Evolutionary conservation across 1,140 invertebrate genomes (phyloP).

Genomic region (Mycetomoellerius zeteki): DNA sequence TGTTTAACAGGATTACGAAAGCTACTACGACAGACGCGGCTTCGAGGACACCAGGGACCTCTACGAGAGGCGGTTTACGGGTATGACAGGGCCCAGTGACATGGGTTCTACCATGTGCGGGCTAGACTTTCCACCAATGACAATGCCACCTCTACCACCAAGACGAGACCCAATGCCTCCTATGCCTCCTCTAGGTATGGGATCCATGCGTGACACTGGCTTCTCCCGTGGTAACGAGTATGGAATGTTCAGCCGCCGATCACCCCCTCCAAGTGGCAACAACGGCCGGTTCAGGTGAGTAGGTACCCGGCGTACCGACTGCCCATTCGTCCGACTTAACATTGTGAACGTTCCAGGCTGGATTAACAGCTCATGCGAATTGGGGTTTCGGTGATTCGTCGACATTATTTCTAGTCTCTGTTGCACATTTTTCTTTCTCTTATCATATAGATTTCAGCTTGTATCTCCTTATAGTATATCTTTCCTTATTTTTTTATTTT

Average conservation of each 20-base stretch:
- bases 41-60: constrained; percentile 93
- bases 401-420: constrained; percentile 66
- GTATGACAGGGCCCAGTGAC: constrained; percentile 88
- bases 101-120: constrained; percentile 88
- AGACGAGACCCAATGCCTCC: constrained; percentile 90
- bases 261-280: constrained; percentile 89
- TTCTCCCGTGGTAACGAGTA: constrained; percentile 89
- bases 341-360: constrained; percentile 84
- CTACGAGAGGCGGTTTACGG: constrained; percentile 92
- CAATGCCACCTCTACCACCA: constrained; percentile 89
- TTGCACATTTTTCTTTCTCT: constrained; percentile 53
- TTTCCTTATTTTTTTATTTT: constrained; percentile 60
- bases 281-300: constrained; percentile 87
- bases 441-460: constrained; percentile 48
- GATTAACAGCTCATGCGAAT: constrained; percentile 85
- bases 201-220: constrained; percentile 87
- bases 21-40: constrained; percentile 91
- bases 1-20: constrained; percentile 91
- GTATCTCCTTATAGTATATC: constrained; percentile 63
- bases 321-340: constrained; percentile 83
- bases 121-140: constrained; percentile 89
- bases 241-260: constrained; percentile 93
- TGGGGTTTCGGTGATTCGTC: constrained; percentile 81
- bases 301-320: constrained; percentile 72
- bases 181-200: constrained; percentile 88